Base-by-base conservation (phyloP, 2,113 vertebrate species). In the pig (Sus scrofa) region DNA sequence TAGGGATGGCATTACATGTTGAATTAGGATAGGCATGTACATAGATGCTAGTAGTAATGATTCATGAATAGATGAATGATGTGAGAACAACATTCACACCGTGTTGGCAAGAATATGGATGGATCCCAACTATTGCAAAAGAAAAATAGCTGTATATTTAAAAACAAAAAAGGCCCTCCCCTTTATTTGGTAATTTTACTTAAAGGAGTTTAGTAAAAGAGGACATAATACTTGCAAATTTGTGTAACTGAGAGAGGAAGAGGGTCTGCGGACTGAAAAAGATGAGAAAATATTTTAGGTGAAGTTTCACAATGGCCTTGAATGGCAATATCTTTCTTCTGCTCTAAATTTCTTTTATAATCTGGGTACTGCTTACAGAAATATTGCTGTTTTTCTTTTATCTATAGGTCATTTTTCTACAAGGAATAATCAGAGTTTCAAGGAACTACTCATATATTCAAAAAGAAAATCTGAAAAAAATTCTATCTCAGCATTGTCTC, bases 351-450 rank as follows among this genome's bases (percentile, higher is more conserved):
- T 74, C 58, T 79, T 86, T 79, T 32, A 32, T 44, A 95, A 75
- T 5, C 1, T 44, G 1, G 7, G 5, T 54, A 70, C 20, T 32
- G 3, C 12, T 93, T 82, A 37, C 8, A 94, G 24, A 39, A 65
- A 91, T 70, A 97, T 22, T 95, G 4, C 52, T 96, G 3, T 52
- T 96, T 89, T 79, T 63, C 22, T 83, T 91, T 94, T 62, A 52
- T 83, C 52, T 74, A 68, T 89, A 84, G 58, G 27, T 63, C 20
- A 86, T 86, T 97, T 96, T 71, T 86, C 58, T 94, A 77, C 27
- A 96, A 94, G 93, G 26, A 94, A 22, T 74, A 96, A 94, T 89
- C 18, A 83, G 8, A 11, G 58, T 96, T 98, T 98, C 70, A 82
- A 96, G 89, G 68, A 92, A 88, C 44, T 97, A 7, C 54, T 94